These are phyloP conservation scores for Euwallacea similis DNA, from an alignment of 1,140 invertebrate genomes.

Conservation along the genomic window DNA sequence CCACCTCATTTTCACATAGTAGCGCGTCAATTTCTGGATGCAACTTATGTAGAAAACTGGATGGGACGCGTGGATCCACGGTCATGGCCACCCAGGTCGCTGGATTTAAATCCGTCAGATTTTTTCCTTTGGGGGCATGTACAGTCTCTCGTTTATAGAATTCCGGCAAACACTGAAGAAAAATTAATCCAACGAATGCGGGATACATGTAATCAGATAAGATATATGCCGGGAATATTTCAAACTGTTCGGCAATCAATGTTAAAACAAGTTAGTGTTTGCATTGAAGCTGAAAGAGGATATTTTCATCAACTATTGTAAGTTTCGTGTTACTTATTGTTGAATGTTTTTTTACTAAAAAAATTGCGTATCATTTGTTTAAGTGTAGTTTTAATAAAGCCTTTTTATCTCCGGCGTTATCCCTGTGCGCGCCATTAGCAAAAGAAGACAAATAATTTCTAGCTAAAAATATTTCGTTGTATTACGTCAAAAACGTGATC, in stretches of 20 bases:
- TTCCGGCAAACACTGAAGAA: too few relatives aligned
- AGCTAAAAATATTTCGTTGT: too few relatives aligned
- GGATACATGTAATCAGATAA: constrained; percentile 18
- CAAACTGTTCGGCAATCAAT: not conserved
- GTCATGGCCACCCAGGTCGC: constrained; percentile 51
- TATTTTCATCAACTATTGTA: constrained; percentile 16
- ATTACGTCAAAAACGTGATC: too few relatives aligned
- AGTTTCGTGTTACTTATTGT: not conserved
- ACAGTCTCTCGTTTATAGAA: too few relatives aligned
- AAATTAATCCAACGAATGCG: too few relatives aligned
- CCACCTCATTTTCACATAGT: constrained; percentile 22
- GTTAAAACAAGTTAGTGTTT: too few relatives aligned
- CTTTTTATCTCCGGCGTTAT: too few relatives aligned
- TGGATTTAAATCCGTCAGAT: not conserved
- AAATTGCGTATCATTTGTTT: too few relatives aligned
- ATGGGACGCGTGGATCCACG: constrained; percentile 48
- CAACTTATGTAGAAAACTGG: constrained; percentile 18
- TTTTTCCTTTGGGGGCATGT: too few relatives aligned
- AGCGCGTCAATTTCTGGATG: constrained; percentile 29
- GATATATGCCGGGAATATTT: constrained; percentile 20
- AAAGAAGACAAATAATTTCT: too few relatives aligned
- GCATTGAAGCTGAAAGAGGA: constrained; percentile 14
- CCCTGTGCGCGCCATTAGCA: too few relatives aligned
- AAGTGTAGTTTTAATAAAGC: too few relatives aligned
- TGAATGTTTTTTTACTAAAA: constrained; percentile 5